A percentile compares a stretch with the other conserved stretches of the same genome.
Evolutionary conservation across 2,113 vertebrate species (phyloP).

Genomic region (Dasypus novemcinctus): DNA sequence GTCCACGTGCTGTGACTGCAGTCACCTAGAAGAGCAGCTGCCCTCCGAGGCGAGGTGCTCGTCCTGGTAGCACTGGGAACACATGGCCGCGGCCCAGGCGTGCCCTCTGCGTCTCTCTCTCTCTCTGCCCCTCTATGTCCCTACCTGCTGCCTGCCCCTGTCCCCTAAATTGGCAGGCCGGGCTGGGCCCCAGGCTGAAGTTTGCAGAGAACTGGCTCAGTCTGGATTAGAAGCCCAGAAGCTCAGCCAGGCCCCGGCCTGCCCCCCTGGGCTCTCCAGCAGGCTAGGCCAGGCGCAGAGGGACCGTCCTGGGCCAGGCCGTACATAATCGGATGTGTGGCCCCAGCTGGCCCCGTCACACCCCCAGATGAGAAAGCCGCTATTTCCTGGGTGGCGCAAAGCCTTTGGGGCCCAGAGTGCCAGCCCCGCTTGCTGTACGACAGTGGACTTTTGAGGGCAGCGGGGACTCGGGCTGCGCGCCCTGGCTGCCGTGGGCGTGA

Average conservation of each 20-base stretch:
- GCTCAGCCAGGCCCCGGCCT: not conserved
- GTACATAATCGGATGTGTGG: too few species aligned
- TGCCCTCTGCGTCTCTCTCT: not conserved
- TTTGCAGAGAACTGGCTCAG: not conserved
- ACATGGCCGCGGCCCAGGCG: not conserved
- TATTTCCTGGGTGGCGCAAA: not conserved
- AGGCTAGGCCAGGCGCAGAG: not conserved
- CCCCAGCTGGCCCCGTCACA: too few species aligned
- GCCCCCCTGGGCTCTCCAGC: not conserved
- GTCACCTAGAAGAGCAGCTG: not conserved
- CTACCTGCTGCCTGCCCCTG: not conserved
- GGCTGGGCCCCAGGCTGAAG: too few species aligned
- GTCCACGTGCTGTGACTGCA: accelerated
- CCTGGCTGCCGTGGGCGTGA: not conserved
- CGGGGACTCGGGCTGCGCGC: too few species aligned
- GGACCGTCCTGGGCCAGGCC: too few species aligned
- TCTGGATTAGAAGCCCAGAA: too few species aligned
- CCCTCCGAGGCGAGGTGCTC: not conserved
- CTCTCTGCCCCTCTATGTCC: not conserved
- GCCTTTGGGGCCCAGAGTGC: not conserved
- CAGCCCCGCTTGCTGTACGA: not conserved
- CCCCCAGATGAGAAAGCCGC: not conserved
- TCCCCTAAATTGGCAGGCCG: not conserved
- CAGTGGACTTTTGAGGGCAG: not conserved
- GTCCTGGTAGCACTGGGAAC: too few species aligned